phyloP scores from a whole-genome alignment of 2,113 vertebrate species.

The Brachionichthys hirsutus region DNA sequence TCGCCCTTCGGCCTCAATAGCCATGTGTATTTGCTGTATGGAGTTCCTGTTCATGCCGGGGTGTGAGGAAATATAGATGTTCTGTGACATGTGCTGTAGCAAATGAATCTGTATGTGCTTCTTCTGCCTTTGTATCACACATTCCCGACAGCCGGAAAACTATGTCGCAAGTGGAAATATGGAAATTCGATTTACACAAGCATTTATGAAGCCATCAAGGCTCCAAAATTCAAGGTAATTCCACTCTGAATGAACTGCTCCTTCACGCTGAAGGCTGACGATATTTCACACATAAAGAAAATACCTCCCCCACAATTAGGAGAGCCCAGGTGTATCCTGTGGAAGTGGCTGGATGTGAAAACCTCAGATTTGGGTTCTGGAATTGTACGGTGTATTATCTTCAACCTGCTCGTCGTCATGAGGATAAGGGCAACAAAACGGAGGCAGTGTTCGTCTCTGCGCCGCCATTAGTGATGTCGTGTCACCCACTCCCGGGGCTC shows the following conservation, averaged over 20 bases:
- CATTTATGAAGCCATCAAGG: constrained; percentile 3
- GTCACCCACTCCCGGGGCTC: constrained; percentile 72
- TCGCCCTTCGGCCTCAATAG: constrained; percentile 29
- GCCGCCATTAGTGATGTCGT: constrained; percentile 70
- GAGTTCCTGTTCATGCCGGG: constrained; percentile 7
- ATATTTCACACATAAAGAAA: constrained; percentile 15
- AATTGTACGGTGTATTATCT: constrained; percentile 36
- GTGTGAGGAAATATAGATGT: constrained; percentile 30
- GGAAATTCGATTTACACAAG: constrained; percentile 22
- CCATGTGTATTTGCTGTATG: constrained; percentile 38
- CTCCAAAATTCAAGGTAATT: constrained; percentile 5
- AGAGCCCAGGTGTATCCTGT: constrained; percentile 25
- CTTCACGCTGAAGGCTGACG: constrained; percentile 6
- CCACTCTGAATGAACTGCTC: neutral
- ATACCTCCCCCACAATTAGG: constrained; percentile 6
- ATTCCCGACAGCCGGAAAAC: constrained; percentile 16
- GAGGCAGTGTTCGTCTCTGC: constrained; percentile 58
- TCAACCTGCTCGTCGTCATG: constrained; percentile 57
- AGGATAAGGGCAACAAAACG: constrained; percentile 63
- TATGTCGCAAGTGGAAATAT: constrained; percentile 19
- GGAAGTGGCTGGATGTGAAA: constrained; percentile 36
- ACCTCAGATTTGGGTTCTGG: constrained; percentile 50
- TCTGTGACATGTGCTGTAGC: constrained; percentile 10
- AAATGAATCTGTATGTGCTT: constrained; percentile 45
- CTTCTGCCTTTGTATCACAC: constrained; percentile 24